Evolutionary conservation across 2,888 invertebrate species (phyloP), one percentile per base, ranked within the genome.

Genomic region (Hesperia comma): DNA sequence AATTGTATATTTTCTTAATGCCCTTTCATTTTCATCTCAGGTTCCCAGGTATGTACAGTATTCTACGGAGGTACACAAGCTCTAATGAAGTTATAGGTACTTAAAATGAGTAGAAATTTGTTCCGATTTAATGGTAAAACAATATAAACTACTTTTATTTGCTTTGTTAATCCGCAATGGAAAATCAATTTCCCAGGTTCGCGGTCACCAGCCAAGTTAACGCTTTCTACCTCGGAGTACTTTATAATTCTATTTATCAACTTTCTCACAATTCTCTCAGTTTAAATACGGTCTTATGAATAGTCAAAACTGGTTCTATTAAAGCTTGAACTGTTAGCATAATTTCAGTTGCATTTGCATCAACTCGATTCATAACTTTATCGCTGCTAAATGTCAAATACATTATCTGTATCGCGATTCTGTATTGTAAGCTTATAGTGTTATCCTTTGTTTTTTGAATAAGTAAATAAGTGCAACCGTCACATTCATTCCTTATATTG

Each of bases 231-330:
- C 49, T 55, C 55, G 61, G 40, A 56, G 49, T 55, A 56, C 67
- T 68, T 69, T 67, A 73, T 70, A 75, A 71, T 73, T 73, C 75
- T 71, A 78, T 84, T 26, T 79, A 79, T 78, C 76, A 76, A 80
- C 81, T 82, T 82, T 81, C 80, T 74, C 79, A 79, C 68, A 60
- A 63, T 61, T 61, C 55, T 61, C 43, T 55, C 60, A 53, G 54
- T 66, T 54, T 53, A 41, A 60, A 60, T 60, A 55, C 53, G 15
- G 33, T 54, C 60, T 54, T 26, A 54, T 61, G 60, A 61, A 66
- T 61, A 54, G 43, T 43, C 32, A 21, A 19, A 58, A 54, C 32
- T 60, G 53, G 53, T 33, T 66, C 41, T 26, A 19, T 40, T 33
- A 43, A 54, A 55, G 12, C 56, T 41, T 53, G 19, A 56, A 40